A percentile compares a stretch with the other conserved stretches of the same genome.
Evolutionary conservation across 2,888 invertebrate species (phyloP).

Genomic region (Tipula vernalis): DNA sequence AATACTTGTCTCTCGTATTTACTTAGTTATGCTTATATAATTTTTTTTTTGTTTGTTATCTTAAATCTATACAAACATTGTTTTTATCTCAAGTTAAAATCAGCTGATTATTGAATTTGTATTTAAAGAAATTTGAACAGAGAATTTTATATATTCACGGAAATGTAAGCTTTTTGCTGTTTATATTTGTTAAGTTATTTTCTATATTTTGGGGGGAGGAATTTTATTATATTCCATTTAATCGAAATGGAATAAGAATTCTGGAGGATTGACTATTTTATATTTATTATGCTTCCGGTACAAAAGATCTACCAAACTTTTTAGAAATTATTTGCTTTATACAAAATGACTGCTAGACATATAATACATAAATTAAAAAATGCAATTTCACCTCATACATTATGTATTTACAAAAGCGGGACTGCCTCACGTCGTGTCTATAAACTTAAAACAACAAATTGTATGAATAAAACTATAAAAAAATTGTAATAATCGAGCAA

Average conservation of each 20-base stretch:
- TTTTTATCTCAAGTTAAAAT: slow-evolving; percentile 15
- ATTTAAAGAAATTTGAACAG: background rate
- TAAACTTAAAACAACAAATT: background rate
- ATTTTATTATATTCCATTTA: background rate
- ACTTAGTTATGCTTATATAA: background rate
- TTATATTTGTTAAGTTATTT: background rate
- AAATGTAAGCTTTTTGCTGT: background rate
- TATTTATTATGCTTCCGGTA: background rate
- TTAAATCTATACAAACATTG: slow-evolving; percentile 15
- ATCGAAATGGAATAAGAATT: background rate
- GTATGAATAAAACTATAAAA: background rate
- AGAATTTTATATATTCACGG: background rate
- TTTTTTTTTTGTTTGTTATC: background rate
- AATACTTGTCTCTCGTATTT: background rate
- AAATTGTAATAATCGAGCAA: background rate
- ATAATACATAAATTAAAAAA: background rate
- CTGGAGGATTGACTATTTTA: background rate
- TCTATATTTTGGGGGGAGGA: background rate
- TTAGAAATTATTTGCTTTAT: background rate
- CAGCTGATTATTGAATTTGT: slow-evolving; percentile 16
- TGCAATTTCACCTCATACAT: background rate
- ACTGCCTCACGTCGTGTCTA: background rate
- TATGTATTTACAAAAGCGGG: background rate
- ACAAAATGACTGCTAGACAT: background rate
- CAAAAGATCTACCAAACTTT: background rate